phyloP scores from a whole-genome alignment of 1,140 invertebrate genomes.

The Diabrotica undecimpunctata region DNA sequence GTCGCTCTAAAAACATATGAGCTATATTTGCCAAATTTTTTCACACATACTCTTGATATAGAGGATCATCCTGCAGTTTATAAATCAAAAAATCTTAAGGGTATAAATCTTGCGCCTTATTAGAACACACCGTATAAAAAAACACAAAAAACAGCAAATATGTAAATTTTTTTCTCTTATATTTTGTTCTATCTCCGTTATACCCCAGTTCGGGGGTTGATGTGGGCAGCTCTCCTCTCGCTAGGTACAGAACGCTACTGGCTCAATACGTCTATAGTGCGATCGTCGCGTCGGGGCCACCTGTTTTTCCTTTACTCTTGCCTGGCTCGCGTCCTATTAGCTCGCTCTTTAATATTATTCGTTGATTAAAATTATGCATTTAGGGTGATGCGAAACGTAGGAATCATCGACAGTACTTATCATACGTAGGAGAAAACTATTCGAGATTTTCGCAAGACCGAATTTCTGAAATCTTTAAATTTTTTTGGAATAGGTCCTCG shows the following conservation, averaged over 20 bases:
- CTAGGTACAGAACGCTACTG: slow-evolving; percentile 35
- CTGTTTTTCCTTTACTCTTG: slow-evolving; percentile 16
- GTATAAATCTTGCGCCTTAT: background rate
- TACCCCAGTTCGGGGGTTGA: slow-evolving; percentile 27
- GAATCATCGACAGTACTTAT: background rate
- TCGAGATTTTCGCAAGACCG: background rate
- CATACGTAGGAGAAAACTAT: background rate
- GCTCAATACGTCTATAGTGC: slow-evolving; percentile 42
- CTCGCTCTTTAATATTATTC: slow-evolving; percentile 17
- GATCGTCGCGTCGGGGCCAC: slow-evolving; percentile 37
- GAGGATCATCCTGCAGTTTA: too few relatives aligned
- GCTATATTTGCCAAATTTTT: too few relatives aligned
- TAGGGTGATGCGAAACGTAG: slow-evolving; percentile 9
- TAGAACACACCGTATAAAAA: background rate
- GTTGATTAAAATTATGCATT: slow-evolving; percentile 14
- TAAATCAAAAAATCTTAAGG: too few relatives aligned
- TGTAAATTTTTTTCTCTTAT: background rate
- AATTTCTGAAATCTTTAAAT: too few relatives aligned
- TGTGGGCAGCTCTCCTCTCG: slow-evolving; percentile 37
- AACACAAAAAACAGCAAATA: background rate
- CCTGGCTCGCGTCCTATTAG: slow-evolving; percentile 5
- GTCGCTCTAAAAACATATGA: too few relatives aligned
- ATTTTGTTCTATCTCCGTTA: slow-evolving; percentile 11
- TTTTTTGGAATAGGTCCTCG: too few relatives aligned
- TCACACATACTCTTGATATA: too few relatives aligned